Evolutionary conservation across 2,113 vertebrate species (phyloP).

Genomic region (Thamnaconus septentrionalis): DNA sequence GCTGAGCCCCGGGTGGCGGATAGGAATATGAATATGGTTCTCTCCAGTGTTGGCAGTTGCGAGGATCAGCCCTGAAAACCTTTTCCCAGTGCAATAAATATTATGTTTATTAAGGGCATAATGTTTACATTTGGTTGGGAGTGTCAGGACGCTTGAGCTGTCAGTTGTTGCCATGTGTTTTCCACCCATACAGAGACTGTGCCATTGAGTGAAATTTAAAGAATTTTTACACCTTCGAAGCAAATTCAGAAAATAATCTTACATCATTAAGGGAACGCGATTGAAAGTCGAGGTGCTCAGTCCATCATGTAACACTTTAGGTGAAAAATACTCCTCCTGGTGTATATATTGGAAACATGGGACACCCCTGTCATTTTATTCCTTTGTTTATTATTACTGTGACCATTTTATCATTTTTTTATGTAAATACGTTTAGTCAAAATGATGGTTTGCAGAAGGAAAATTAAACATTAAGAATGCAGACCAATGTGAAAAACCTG

Average conservation of each 20-base stretch:
- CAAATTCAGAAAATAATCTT: slow-evolving; percentile 3
- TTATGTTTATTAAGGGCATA: slow-evolving; percentile 8
- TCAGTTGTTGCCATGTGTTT: slow-evolving; percentile 2
- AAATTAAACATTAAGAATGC: slow-evolving; percentile 68
- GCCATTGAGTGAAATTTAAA: slow-evolving; percentile 15
- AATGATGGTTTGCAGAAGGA: slow-evolving; percentile 69
- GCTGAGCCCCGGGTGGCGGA: slow-evolving; percentile 43
- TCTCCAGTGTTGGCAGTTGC: slow-evolving; percentile 18
- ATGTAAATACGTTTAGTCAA: slow-evolving; percentile 82
- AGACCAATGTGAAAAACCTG: slow-evolving; percentile 76
- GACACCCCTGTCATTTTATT: slow-evolving; percentile 58
- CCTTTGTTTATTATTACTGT: slow-evolving; percentile 49
- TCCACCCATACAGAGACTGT: slow-evolving; percentile 10
- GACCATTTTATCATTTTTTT: slow-evolving; percentile 69
- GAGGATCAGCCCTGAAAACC: slow-evolving; percentile 13
- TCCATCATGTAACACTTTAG: slow-evolving; percentile 21
- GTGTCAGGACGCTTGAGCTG: slow-evolving; percentile 14
- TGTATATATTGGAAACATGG: slow-evolving; percentile 73
- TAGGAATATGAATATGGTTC: slow-evolving; percentile 14
- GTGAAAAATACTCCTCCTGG: slow-evolving; percentile 29
- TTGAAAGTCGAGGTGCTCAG: slow-evolving; percentile 1
- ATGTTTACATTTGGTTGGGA: not conserved
- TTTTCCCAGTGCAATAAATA: slow-evolving; percentile 13
- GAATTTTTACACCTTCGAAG: slow-evolving; percentile 8
- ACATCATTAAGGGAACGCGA: slow-evolving; percentile 23